Conservation (phyloP, 2,888 invertebrate genomes). For the Flexamia atlantica region DNA sequence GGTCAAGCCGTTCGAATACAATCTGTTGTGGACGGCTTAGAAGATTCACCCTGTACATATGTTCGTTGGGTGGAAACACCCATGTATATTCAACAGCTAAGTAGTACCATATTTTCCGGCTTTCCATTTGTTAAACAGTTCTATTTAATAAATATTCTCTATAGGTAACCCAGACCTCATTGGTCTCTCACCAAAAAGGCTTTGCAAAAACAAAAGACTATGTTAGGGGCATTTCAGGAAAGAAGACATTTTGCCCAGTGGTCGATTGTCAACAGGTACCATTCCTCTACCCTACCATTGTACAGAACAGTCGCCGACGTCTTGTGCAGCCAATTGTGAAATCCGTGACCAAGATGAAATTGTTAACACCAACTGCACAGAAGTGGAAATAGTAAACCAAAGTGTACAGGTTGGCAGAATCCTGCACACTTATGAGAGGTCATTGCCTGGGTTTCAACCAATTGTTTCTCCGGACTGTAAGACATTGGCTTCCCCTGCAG, state of each 20-base stretch:
- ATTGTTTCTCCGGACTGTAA: neutral
- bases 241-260: constrained; percentile 55
- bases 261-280: constrained; percentile 15
- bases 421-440: neutral
- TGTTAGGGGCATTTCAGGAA: constrained; percentile 18
- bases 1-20: too few species aligned
- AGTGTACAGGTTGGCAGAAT: neutral
- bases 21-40: too few species aligned
- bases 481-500: neutral
- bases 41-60: too few species aligned
- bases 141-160: constrained; percentile 4
- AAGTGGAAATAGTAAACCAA: neutral
- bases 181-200: constrained; percentile 31
- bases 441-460: neutral
- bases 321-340: neutral
- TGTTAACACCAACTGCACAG: too few species aligned
- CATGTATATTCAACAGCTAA: too few species aligned
- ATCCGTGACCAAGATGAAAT: neutral
- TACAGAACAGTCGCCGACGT: too few species aligned
- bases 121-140: too few species aligned
- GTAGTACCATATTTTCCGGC: too few species aligned
- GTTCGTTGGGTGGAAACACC: too few species aligned
- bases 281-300: constrained; percentile 38
- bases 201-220: constrained; percentile 24
- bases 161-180: constrained; percentile 50